Conservation (phyloP, 2,113 vertebrate species). For the Microcebus jonahi region DNA sequence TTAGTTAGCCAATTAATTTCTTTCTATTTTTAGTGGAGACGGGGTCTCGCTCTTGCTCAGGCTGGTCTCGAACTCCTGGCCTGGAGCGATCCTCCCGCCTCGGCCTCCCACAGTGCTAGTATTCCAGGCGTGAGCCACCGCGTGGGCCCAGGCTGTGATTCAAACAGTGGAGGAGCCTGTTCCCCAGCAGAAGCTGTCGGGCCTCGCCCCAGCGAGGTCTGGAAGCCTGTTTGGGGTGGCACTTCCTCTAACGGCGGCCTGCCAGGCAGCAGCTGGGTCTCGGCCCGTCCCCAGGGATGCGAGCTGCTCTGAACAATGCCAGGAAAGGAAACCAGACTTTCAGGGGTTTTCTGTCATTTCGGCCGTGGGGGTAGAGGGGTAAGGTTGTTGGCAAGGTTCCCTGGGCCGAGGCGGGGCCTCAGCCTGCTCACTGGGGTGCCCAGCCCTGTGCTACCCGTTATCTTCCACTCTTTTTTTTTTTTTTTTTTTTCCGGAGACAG, state of each 20-base stretch:
- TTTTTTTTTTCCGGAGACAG: not conserved
- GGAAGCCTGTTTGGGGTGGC: constrained; percentile 4
- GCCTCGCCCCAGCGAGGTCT: not conserved
- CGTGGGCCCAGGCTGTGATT: no score
- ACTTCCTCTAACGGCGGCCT: constrained; percentile 49
- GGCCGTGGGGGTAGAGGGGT: not conserved
- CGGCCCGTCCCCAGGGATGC: constrained; percentile 37
- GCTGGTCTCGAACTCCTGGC: no score
- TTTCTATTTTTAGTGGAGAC: no score
- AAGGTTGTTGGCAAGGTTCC: not conserved
- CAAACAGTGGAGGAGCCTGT: not conserved
- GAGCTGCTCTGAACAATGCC: constrained; percentile 65
- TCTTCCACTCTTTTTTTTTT: not conserved
- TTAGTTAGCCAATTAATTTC: no score
- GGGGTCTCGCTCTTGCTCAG: no score
- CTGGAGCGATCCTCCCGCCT: no score
- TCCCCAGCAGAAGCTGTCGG: not conserved
- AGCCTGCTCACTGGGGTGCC: not conserved
- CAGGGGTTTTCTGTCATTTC: not conserved
- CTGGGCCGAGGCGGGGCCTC: not conserved
- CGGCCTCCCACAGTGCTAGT: no score
- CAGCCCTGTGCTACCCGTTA: not conserved
- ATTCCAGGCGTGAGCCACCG: no score
- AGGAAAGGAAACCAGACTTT: constrained; percentile 57
- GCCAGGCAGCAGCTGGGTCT: not conserved